Conservation (phyloP, 30 jellyfish, hydroid and myxozoan species). For the Phacellophora camtschatica region DNA sequence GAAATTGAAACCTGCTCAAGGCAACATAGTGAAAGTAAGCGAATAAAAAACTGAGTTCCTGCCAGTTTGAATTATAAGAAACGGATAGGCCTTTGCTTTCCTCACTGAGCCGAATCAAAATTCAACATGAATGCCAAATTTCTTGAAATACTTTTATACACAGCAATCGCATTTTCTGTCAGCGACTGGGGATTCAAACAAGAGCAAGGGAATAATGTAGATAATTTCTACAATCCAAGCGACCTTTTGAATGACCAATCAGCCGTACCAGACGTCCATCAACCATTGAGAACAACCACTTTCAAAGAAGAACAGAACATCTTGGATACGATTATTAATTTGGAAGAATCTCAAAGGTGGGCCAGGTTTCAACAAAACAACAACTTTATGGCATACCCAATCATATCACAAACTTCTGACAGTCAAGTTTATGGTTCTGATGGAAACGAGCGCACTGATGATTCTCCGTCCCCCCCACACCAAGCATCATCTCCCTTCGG, state of each 20-base stretch:
- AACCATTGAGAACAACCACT: background rate
- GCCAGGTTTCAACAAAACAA: background rate
- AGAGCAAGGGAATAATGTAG: background rate
- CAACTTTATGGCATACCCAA: slow-evolving; percentile 46
- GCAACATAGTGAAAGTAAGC: no score
- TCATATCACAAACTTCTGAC: slow-evolving; percentile 18
- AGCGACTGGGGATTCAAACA: slow-evolving; percentile 39
- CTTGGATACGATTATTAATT: slow-evolving; percentile 35
- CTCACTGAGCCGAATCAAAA: no score
- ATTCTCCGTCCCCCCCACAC: background rate
- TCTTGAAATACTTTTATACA: slow-evolving; percentile 13
- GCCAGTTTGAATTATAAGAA: no score
- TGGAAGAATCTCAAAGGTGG: slow-evolving; percentile 40
- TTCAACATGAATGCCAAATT: slow-evolving; percentile 28
- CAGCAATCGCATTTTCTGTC: slow-evolving; percentile 30
- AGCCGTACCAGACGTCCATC: background rate
- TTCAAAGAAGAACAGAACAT: slow-evolving; percentile 39
- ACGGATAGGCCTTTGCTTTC: no score
- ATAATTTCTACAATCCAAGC: background rate
- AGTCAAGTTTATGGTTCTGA: slow-evolving; percentile 3
- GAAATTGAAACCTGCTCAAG: no score
- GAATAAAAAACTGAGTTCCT: no score
- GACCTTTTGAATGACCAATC: slow-evolving; percentile 5
- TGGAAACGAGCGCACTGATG: background rate
- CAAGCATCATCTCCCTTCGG: background rate